These are phyloP conservation scores for Bembecia ichneumoniformis DNA, from an alignment of 2,888 invertebrate species.

Conservation along the genomic window DNA sequence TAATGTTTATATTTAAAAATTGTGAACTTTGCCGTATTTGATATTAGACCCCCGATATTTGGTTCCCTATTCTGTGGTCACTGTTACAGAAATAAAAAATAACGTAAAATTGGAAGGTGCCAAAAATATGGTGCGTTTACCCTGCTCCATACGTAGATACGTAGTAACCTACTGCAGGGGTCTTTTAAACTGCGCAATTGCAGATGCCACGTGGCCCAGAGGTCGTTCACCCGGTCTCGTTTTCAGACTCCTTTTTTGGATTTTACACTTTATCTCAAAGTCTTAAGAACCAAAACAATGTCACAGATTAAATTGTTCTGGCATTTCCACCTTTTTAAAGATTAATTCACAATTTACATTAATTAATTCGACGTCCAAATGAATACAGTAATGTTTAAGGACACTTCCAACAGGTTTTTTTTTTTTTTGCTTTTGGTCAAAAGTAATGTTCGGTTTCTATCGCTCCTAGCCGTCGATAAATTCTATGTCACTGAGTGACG, in stretches of 20 bases:
- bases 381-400: too few species aligned
- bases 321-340: neutral
- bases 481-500: too few species aligned
- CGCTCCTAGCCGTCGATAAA: too few species aligned
- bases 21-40: too few species aligned
- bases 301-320: conserved; percentile 5
- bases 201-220: conserved; percentile 48
- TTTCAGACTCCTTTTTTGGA: neutral
- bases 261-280: conserved; percentile 7
- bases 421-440: too few species aligned
- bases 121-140: conserved; percentile 15
- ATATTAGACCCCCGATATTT: too few species aligned
- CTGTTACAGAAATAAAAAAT: too few species aligned
- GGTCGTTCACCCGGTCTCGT: conserved; percentile 46
- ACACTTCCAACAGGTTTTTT: too few species aligned
- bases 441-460: too few species aligned
- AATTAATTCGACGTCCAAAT: neutral
- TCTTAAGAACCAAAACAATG: conserved; percentile 10
- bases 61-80: too few species aligned
- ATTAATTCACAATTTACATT: neutral
- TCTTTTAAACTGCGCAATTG: conserved; percentile 63
- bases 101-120: neutral
- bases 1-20: too few species aligned
- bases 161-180: conserved; percentile 57
- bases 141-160: conserved; percentile 36